Percentiles rank a stretch among this genome's conserved stretches.
These are phyloP conservation scores for Pollenia labialis DNA, from an alignment of 2,888 invertebrate species.

Conservation along the genomic window DNA sequence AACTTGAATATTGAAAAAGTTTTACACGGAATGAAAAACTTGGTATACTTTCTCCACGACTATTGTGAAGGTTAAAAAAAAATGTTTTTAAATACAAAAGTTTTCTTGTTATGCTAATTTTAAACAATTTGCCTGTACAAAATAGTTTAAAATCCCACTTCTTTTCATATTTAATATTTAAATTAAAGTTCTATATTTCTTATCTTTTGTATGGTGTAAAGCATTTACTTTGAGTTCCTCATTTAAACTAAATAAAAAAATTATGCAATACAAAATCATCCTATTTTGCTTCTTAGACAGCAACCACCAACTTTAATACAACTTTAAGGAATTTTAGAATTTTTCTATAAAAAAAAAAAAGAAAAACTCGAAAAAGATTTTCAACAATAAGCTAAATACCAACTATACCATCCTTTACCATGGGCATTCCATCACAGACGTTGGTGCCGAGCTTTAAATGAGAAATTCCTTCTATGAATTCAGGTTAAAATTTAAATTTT, in stretches of 20 bases:
- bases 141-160: too few species aligned
- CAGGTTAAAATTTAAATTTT: not conserved
- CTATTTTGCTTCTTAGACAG: not conserved
- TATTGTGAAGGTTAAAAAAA: too few species aligned
- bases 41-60: too few species aligned
- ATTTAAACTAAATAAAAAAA: too few species aligned
- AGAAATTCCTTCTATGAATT: not conserved
- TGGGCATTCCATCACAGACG: not conserved
- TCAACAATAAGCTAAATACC: conserved; percentile 11
- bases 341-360: not conserved
- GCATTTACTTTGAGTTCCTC: too few species aligned
- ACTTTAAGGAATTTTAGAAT: conserved; percentile 3
- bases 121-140: too few species aligned
- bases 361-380: conserved; percentile 16
- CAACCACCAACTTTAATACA: not conserved
- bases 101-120: too few species aligned
- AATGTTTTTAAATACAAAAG: too few species aligned
- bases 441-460: conserved; percentile 2
- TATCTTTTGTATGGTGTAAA: too few species aligned
- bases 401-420: not conserved
- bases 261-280: too few species aligned
- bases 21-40: too few species aligned
- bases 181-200: not conserved
- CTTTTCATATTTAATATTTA: not conserved
- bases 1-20: too few species aligned